Conservation (phyloP, 2,888 invertebrate genomes). For the Brachypterus glaber region DNA sequence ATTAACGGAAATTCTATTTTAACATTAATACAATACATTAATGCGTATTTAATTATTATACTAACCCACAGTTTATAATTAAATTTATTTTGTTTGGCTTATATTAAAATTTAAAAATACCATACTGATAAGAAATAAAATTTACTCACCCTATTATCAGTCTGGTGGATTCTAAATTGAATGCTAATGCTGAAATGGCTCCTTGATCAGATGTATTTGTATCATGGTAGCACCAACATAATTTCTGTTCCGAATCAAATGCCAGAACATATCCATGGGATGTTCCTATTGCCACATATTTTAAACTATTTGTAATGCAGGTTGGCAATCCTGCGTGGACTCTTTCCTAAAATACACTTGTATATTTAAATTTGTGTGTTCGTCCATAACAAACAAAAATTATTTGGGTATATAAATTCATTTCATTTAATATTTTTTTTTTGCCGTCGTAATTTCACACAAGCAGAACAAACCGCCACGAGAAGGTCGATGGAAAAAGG, state of each 20-base stretch:
- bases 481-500: too few relatives aligned
- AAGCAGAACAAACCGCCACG: too few relatives aligned
- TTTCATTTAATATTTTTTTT: too few relatives aligned
- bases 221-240: conserved; percentile 80
- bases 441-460: too few relatives aligned
- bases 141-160: conserved; percentile 59
- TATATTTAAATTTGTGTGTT: conserved; percentile 1
- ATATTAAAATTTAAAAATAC: too few relatives aligned
- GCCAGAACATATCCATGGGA: conserved; percentile 86
- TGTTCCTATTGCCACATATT: conserved; percentile 84
- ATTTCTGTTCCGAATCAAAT: conserved; percentile 76
- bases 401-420: neutral
- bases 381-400: conserved; percentile 8
- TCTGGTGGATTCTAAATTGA: conserved; percentile 79
- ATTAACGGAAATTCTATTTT: too few relatives aligned
- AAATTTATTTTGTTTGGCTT: too few relatives aligned
- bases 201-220: conserved; percentile 59
- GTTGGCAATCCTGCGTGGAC: conserved; percentile 85
- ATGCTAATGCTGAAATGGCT: conserved; percentile 73
- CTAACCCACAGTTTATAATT: too few relatives aligned
- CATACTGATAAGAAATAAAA: too few relatives aligned
- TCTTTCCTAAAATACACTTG: conserved; percentile 66
- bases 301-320: conserved; percentile 64
- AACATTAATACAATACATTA: too few relatives aligned
- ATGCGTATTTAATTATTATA: too few relatives aligned